Evolutionary conservation across 2,888 invertebrate species (phyloP).

Genomic region (Julus scanicus): DNA sequence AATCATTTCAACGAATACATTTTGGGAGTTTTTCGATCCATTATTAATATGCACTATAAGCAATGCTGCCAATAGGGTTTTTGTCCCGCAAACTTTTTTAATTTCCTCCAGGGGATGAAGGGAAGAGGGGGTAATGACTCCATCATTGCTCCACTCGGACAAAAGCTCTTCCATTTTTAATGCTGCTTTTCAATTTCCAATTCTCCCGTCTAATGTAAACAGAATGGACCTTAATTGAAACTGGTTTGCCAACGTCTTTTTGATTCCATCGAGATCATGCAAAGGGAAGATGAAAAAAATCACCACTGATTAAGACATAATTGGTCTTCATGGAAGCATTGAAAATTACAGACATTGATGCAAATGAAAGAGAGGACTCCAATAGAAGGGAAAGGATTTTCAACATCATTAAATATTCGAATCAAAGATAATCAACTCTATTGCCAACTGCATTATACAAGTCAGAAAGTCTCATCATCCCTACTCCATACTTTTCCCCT

Average conservation of each 20-base stretch:
- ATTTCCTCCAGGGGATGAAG: conserved; percentile 15
- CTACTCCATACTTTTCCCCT: too few relatives aligned
- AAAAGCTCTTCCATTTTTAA: conserved; percentile 38
- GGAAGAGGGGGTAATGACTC: conserved; percentile 25
- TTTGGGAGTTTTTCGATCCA: background rate
- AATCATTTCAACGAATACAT: background rate
- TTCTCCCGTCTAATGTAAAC: conserved; percentile 37
- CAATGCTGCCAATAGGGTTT: background rate
- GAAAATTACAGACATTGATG: conserved; percentile 6
- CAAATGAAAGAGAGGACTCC: background rate
- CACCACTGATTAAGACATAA: background rate
- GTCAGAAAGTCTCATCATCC: too few relatives aligned
- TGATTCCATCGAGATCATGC: background rate
- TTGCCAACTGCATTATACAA: background rate
- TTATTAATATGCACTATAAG: background rate
- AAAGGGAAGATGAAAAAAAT: background rate
- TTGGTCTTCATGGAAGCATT: background rate
- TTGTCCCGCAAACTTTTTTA: conserved; percentile 1
- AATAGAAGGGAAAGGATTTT: background rate
- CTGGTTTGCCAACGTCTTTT: conserved; percentile 34
- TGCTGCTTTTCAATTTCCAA: conserved; percentile 47
- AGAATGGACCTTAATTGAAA: conserved; percentile 40
- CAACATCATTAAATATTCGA: background rate
- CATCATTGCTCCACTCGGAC: conserved; percentile 31
- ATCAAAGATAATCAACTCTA: background rate